Percentiles rank a stretch among this genome's conserved stretches.
These are phyloP conservation scores for Andrena bicolor DNA, from an alignment of 2,888 invertebrate genomes.

Conservation along the genomic window DNA sequence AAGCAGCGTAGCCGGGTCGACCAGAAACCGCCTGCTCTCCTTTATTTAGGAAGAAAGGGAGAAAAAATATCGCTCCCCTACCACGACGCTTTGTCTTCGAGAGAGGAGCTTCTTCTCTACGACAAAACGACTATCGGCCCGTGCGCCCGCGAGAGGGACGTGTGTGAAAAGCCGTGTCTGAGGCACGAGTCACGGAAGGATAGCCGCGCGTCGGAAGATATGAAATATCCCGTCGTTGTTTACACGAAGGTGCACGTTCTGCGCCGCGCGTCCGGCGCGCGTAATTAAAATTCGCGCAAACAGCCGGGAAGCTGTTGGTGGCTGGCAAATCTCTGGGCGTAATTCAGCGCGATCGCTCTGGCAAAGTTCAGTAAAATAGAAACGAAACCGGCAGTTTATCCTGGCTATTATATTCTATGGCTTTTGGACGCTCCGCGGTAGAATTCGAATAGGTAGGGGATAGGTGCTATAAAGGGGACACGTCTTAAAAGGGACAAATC, in stretches of 20 bases:
- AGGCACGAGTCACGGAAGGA: slow-evolving; percentile 29
- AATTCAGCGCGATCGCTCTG: slow-evolving; percentile 14
- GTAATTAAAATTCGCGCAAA: slow-evolving; percentile 50
- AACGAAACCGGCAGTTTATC: neutral
- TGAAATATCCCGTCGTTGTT: slow-evolving; percentile 31
- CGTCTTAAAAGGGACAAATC: no score
- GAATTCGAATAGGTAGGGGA: neutral
- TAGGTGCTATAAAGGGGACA: no score
- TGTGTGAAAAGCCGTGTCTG: slow-evolving; percentile 19
- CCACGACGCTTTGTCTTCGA: slow-evolving; percentile 5
- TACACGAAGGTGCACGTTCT: neutral
- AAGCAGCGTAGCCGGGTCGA: neutral
- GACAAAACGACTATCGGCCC: slow-evolving; percentile 9
- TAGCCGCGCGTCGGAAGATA: neutral
- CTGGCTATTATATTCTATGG: neutral
- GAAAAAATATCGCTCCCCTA: neutral
- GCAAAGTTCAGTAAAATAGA: neutral
- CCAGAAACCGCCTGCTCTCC: neutral
- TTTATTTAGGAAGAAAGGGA: neutral
- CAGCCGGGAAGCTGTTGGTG: slow-evolving; percentile 14
- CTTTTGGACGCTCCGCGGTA: no score
- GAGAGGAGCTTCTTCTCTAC: no score
- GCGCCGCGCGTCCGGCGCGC: neutral
- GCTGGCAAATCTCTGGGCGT: neutral
- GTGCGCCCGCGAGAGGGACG: neutral